These are phyloP conservation scores for Slavum lentiscoides DNA, from an alignment of 2,888 invertebrate species.

Conservation along the genomic window DNA sequence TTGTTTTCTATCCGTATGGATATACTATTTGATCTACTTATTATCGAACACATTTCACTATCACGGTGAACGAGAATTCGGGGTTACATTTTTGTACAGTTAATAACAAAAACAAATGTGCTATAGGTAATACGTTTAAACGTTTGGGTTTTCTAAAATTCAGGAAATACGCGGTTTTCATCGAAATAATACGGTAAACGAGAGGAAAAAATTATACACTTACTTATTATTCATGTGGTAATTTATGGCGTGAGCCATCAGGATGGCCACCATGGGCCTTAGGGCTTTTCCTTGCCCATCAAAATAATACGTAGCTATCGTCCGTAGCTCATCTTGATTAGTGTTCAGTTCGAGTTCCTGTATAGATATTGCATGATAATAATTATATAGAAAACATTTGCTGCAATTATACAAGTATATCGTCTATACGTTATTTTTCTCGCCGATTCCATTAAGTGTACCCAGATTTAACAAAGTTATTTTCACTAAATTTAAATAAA, in stretches of 20 bases:
- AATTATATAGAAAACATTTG: background rate
- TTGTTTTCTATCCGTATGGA: slow-evolving; percentile 34
- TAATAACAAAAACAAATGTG: background rate
- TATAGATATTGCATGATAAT: background rate
- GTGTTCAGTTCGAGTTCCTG: slow-evolving; percentile 78
- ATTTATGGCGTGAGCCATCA: slow-evolving; percentile 93
- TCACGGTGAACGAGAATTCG: slow-evolving; percentile 5
- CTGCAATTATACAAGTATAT: too few species aligned
- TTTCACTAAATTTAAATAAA: background rate
- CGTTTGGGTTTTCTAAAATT: background rate
- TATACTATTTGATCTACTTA: slow-evolving; percentile 12
- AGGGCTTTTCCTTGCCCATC: slow-evolving; percentile 97
- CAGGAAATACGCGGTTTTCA: background rate
- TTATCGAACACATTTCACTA: slow-evolving; percentile 14
- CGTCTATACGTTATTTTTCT: background rate
- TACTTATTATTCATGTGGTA: slow-evolving; percentile 83
- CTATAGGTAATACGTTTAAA: background rate
- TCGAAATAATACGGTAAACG: too few species aligned
- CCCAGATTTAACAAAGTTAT: background rate
- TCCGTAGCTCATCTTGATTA: slow-evolving; percentile 80
- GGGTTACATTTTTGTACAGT: background rate
- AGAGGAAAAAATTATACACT: slow-evolving; percentile 61
- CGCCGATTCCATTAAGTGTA: background rate
- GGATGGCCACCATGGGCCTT: slow-evolving; percentile 90
- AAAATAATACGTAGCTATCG: slow-evolving; percentile 96